Base-by-base conservation (phyloP, 2,888 invertebrate genomes). In the Loripinus fragilis region DNA sequence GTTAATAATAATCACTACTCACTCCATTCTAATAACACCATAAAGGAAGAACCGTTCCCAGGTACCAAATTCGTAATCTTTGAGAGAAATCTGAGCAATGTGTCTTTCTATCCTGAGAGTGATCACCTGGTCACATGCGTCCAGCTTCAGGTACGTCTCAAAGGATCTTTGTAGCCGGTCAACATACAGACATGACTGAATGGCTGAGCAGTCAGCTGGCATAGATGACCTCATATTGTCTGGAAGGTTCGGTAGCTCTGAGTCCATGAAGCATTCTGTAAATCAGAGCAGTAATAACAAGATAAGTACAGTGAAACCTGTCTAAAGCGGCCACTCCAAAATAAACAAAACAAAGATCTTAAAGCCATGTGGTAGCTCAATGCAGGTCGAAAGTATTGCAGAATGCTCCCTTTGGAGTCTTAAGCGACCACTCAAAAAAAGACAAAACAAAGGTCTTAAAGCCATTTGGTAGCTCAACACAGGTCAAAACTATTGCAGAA, bases 1-100 rank as follows among this genome's bases (percentile, higher is more conserved):
- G n/a, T n/a, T n/a, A n/a, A n/a, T n/a, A n/a, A 28, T 30, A 3
- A 69, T 28, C 0, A 38, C 20, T 69, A 78, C 78, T 70, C 81
- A 85, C 86, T 78, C 66, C 30, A 83, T n/a, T 52, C 70, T 71
- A 1, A 86, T 35, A 1, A 86, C 71, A n/a, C 86, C 86, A 69
- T 80, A 81, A 52, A 86, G 52, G 52, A 74, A 76, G 23, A 83
- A 55, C 33, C 68, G 28, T 10, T 79, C 65, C 42, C 71, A 71
- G 66, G 74, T 74, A 38, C 75, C 80, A 76, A 77, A 86, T 2
- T 72, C 48, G 50, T 78, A 86, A 12, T 78, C 83, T 17, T 50
- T 45, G 20, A 86, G 38, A 23, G 79, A 72, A 8, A 72, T 45
- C n/a, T 81, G 74, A 23, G 71, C 76, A 52, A 70, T 33, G 10